Evolutionary conservation across 2,113 vertebrate genomes (phyloP).

Genomic region (Chloebia gouldiae): DNA sequence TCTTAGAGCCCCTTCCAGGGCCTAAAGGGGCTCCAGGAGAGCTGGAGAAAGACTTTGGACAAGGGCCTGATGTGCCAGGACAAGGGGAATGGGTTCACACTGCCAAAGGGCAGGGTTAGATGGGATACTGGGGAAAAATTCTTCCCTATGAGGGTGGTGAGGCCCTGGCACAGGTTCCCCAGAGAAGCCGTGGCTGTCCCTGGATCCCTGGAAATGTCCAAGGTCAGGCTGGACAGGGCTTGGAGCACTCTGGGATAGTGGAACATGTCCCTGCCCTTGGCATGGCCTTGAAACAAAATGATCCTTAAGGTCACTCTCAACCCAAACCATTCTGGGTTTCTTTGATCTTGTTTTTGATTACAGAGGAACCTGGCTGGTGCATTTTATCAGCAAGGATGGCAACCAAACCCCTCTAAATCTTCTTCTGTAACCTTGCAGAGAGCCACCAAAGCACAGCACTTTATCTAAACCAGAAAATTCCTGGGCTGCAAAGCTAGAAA

Average conservation of each 20-base stretch:
- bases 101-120: accelerated
- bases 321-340: neutral
- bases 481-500: neutral
- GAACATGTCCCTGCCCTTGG: neutral
- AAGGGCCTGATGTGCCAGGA: neutral
- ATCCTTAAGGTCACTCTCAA: neutral
- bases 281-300: neutral
- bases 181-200: neutral
- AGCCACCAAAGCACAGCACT: accelerated
- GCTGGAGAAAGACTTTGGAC: neutral
- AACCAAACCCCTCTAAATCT: accelerated
- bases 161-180: neutral
- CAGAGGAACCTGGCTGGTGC: neutral
- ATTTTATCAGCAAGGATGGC: accelerated
- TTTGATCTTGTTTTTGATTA: neutral
- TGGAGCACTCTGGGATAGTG: accelerated
- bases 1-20: neutral
- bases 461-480: neutral
- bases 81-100: accelerated
- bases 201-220: neutral
- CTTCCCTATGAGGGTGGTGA: accelerated
- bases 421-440: neutral
- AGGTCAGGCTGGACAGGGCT: accelerated
- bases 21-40: neutral
- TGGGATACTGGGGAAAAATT: neutral